Percentiles rank a stretch among this genome's conserved stretches.
Conservation (phyloP, 2,888 invertebrate genomes). For the Galerucella calmariensis region DNA sequence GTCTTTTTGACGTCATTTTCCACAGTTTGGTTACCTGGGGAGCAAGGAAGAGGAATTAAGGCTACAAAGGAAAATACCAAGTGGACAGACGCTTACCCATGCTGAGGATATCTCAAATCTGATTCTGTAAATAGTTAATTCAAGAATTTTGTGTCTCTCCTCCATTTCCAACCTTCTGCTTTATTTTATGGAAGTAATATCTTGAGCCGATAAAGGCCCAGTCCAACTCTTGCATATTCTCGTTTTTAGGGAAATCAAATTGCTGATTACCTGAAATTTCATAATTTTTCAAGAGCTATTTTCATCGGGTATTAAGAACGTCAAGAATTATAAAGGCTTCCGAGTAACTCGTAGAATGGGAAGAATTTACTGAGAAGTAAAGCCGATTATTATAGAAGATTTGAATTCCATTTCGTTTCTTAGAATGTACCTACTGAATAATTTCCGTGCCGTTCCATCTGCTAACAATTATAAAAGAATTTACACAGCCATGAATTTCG, state of each 20-base stretch:
- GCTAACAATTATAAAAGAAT: not conserved
- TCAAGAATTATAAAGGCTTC: conserved; percentile 34
- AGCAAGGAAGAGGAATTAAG: too few relatives aligned
- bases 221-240: not conserved
- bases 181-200: not conserved
- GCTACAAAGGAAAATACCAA: too few relatives aligned
- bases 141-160: too few relatives aligned
- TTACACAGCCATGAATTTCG: too few relatives aligned
- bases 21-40: too few relatives aligned
- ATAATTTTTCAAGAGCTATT: conserved; percentile 33
- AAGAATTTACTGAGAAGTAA: conserved; percentile 34
- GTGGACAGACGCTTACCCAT: too few relatives aligned
- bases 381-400: conserved; percentile 40
- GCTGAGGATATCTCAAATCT: too few relatives aligned
- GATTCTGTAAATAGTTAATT: too few relatives aligned
- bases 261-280: conserved; percentile 26
- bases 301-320: conserved; percentile 29
- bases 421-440: conserved; percentile 25
- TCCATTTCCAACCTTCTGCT: not conserved
- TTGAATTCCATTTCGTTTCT: conserved; percentile 39
- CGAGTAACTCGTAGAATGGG: conserved; percentile 21
- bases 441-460: not conserved
- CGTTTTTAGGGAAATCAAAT: conserved; percentile 22
- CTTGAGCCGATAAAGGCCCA: not conserved
- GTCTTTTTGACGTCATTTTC: too few relatives aligned